phyloP scores from a whole-genome alignment of 2,888 invertebrate species.

The Caprella mutica region DNA sequence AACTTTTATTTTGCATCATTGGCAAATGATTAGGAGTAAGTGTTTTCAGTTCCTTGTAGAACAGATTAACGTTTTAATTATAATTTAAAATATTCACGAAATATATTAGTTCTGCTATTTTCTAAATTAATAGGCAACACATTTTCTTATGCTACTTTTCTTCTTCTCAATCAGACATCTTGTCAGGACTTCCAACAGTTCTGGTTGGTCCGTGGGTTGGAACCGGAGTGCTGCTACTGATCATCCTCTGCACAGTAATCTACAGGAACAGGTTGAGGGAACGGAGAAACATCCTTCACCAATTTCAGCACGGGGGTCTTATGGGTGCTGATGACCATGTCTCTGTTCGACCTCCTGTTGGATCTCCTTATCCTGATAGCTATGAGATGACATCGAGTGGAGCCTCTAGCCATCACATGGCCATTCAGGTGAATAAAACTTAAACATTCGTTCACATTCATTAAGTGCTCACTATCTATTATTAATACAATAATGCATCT shows the following conservation, averaged over 20 bases:
- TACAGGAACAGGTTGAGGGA: conserved; percentile 16
- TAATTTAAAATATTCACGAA: no score
- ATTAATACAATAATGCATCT: background rate
- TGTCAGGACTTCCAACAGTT: background rate
- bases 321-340: background rate
- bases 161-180: background rate
- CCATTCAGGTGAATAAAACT: conserved; percentile 28
- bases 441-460: background rate
- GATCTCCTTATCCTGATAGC: conserved; percentile 29
- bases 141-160: background rate
- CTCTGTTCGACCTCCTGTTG: conserved; percentile 11
- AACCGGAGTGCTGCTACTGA: conserved; percentile 16
- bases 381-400: conserved; percentile 30
- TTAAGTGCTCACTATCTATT: background rate
- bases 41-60: no score
- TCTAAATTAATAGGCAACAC: background rate
- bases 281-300: background rate
- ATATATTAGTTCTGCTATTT: background rate
- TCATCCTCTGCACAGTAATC: conserved; percentile 15
- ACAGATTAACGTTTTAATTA: no score
- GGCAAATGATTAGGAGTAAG: no score
- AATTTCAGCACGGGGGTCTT: background rate
- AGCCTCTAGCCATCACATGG: conserved; percentile 30
- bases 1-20: no score
- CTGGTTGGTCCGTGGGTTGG: conserved; percentile 25